Percentiles rank a stretch among this genome's conserved stretches.
These are phyloP conservation scores for Phalloptychus januarius DNA, from an alignment of 2,797 vertebrate genomes.

Conservation along the genomic window DNA sequence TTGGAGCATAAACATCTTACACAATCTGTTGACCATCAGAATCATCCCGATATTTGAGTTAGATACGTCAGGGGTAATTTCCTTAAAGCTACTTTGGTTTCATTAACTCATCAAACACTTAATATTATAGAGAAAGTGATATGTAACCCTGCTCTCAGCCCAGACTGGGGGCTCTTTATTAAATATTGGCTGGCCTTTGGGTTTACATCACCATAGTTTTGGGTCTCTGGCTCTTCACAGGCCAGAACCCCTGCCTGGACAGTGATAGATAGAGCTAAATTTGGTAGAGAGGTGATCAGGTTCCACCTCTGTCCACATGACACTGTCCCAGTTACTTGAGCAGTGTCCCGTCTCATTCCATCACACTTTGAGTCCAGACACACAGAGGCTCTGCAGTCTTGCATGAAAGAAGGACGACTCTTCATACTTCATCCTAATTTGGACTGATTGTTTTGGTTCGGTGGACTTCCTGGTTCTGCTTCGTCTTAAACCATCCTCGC, in stretches of 20 bases:
- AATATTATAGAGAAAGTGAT: too few species aligned
- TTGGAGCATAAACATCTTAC: slow-evolving; percentile 45
- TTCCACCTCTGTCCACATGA: slow-evolving; percentile 80
- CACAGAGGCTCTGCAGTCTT: slow-evolving; percentile 19
- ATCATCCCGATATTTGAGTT: neutral
- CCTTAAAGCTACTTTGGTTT: neutral
- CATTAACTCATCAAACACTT: neutral
- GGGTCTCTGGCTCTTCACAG: slow-evolving; percentile 50
- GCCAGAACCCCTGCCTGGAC: slow-evolving; percentile 58
- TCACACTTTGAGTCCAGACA: slow-evolving; percentile 49
- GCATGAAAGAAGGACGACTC: slow-evolving; percentile 11
- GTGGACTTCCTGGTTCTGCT: slow-evolving; percentile 24
- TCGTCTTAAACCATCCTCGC: slow-evolving; percentile 9
- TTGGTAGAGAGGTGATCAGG: slow-evolving; percentile 80
- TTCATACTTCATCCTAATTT: slow-evolving; percentile 11
- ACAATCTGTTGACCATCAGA: slow-evolving; percentile 37
- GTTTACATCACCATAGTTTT: neutral
- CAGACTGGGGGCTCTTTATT: too few species aligned
- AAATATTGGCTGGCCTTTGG: neutral
- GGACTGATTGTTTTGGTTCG: slow-evolving; percentile 40
- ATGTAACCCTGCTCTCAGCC: neutral
- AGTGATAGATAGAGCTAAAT: slow-evolving; percentile 78
- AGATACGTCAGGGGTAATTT: neutral
- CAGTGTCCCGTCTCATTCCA: slow-evolving; percentile 61
- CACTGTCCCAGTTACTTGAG: slow-evolving; percentile 79